A percentile compares a stretch with the other conserved stretches of the same genome.
Evolutionary conservation across 2,888 invertebrate genomes (phyloP).

Genomic region (Aleiodes alternator): DNA sequence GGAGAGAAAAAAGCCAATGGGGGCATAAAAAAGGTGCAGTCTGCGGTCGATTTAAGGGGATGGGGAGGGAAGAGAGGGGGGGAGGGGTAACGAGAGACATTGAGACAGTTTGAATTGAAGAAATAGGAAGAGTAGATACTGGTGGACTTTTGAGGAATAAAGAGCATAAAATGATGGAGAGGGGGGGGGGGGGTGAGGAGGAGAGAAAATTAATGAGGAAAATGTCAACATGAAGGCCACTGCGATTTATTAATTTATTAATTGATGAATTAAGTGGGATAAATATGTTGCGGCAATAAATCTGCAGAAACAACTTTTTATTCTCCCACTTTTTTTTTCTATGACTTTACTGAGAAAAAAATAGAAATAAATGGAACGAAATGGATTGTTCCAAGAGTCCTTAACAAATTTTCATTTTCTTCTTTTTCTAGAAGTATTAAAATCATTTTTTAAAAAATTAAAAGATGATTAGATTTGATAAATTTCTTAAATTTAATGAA

Average conservation of each 20-base stretch:
- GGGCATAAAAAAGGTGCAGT: constrained; percentile 14
- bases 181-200: no score
- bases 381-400: no score
- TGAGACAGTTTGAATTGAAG: neutral
- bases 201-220: neutral
- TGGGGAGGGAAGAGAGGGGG: no score
- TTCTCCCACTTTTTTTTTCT: no score
- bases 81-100: neutral
- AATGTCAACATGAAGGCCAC: no score
- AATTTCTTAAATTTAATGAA: no score
- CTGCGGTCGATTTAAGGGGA: constrained; percentile 20
- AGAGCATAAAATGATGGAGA: neutral
- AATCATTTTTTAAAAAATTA: no score
- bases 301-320: neutral
- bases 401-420: no score
- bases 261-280: neutral
- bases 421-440: no score
- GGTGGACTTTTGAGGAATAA: neutral
- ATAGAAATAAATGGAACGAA: no score
- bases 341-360: no score
- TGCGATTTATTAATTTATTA: neutral
- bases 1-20: constrained; percentile 7
- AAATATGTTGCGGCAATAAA: neutral
- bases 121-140: neutral
- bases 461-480: no score